Evolutionary conservation across 2,797 vertebrate genomes (phyloP).

Genomic region (Gymnothorax reevesii): DNA sequence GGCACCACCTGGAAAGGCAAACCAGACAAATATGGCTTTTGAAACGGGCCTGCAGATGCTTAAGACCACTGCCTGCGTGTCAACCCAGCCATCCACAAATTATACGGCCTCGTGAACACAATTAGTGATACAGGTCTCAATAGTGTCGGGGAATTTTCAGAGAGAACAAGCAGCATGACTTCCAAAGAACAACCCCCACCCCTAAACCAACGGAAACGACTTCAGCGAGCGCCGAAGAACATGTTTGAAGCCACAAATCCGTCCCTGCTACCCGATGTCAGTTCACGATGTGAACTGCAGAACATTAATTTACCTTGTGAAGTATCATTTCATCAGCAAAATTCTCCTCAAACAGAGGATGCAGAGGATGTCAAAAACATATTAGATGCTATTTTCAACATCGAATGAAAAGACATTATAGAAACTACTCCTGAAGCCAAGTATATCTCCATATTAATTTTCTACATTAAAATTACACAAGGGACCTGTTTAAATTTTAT

Average conservation of each 20-base stretch:
- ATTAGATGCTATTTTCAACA: background rate
- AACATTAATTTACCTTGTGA: background rate
- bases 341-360: background rate
- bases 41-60: too few relatives aligned
- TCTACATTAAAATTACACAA: background rate
- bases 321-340: background rate
- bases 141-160: background rate
- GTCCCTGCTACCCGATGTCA: background rate
- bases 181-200: background rate
- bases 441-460: background rate
- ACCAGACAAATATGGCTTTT: too few relatives aligned
- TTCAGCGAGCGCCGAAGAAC: constrained; percentile 7
- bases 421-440: background rate
- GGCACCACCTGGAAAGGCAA: too few relatives aligned
- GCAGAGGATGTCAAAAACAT: background rate
- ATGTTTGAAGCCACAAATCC: background rate
- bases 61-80: background rate
- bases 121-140: background rate
- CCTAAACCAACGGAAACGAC: background rate
- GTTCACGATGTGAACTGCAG: background rate
- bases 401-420: background rate
- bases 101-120: background rate
- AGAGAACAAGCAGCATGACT: background rate
- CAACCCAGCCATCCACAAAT: background rate
- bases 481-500: background rate